Base-by-base conservation (phyloP, 2,113 vertebrate species). In the Murina feae region DNA sequence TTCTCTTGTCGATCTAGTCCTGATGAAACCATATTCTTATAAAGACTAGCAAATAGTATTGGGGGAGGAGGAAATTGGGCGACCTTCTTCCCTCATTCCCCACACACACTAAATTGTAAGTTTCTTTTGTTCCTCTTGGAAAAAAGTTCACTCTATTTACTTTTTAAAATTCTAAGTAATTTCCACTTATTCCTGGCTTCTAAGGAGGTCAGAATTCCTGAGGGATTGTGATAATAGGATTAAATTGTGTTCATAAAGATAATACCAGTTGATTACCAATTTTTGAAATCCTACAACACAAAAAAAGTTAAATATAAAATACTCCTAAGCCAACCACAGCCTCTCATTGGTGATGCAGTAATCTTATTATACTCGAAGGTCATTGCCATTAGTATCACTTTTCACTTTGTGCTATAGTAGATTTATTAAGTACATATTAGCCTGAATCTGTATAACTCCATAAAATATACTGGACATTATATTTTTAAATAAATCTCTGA, bases 211-310 rank as follows among this genome's bases (percentile, higher is more conserved):
- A 93, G n/a, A 18, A 75, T 84, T 81, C 25, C 63, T 81, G 51
- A 91, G 20, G 32, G 49, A 93, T 12, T 91, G 35, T 53, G 25
- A 47, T 55, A 25, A 35, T 47, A 79, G 32, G 25, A 85, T 76
- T 81, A 85, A 91, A 81, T 42, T 89, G 32, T 75, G n/a, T 81
- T 91, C 21, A n/a, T 13, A 69, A 84, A 32, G 35, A 55, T 21
- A 35, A 71, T 75, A 17, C 9, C 30, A 89, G 63, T 16, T 88
- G 47, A 69, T 85, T 81, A 44, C 1, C 21, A 69, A 86, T 35
- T 95, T 44, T 82, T 20, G 85, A 93, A 79, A 72, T 78, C 32
- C n/a, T 86, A 53, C 55, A 89, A 93, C 25, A 95, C 35, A 75
- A 69, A 53, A 87, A 79, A 85, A 86, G 37, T 72, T 55, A 65